These are phyloP conservation scores for Thecocarcelia acutangulata DNA, from an alignment of 2,888 invertebrate genomes.

Conservation along the genomic window DNA sequence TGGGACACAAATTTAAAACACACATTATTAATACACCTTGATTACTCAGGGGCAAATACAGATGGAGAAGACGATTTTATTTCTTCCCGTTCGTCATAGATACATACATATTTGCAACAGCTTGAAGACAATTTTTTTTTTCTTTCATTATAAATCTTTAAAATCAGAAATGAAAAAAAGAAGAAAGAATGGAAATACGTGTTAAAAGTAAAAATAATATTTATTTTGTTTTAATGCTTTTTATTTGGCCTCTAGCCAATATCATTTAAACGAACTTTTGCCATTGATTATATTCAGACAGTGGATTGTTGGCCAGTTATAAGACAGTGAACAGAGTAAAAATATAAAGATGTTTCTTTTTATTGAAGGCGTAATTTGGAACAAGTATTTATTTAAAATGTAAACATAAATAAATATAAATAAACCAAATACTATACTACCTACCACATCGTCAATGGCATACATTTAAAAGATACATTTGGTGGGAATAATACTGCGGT, in stretches of 20 bases:
- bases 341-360: conserved; percentile 22
- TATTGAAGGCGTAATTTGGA: conserved; percentile 13
- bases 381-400: too few relatives aligned
- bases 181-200: neutral
- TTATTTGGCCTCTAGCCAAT: conserved; percentile 55
- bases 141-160: too few relatives aligned
- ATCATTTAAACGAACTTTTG: conserved; percentile 26
- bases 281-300: conserved; percentile 24
- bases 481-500: too few relatives aligned
- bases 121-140: too few relatives aligned
- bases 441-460: too few relatives aligned
- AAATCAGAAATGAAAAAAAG: too few relatives aligned
- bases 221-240: neutral
- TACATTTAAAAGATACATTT: too few relatives aligned
- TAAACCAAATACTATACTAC: too few relatives aligned
- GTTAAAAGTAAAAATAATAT: neutral
- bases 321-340: conserved; percentile 13
- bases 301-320: conserved; percentile 23
- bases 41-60: neutral
- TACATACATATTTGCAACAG: too few relatives aligned
- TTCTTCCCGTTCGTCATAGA: too few relatives aligned
- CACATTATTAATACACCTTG: too few relatives aligned
- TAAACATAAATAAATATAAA: neutral
- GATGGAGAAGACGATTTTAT: neutral
- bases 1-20: too few relatives aligned